Base-by-base conservation (phyloP, 1,140 invertebrate species). In the Vanessa atalanta region DNA sequence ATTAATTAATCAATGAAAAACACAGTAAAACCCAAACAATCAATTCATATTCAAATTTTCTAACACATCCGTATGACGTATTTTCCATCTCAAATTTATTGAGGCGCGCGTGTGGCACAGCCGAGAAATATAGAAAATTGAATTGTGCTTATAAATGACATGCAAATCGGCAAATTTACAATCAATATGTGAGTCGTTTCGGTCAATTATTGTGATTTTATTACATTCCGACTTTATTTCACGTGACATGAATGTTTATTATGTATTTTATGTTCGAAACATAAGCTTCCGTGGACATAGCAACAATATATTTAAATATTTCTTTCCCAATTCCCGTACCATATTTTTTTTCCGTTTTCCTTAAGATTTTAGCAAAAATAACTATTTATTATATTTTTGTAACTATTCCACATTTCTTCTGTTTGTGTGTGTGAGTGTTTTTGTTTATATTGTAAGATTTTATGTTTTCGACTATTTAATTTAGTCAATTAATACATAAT, bases 161-260 rank as follows among this genome's bases (percentile, higher is more conserved):
- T 88, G 87, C 74, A 86, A 91, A 91, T 89, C 82, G 75, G 73
- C 77, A 83, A 83, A 87, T 89, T 91, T 88, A 89, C 79, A 89
- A 89, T 87, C 85, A 78, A 86, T 86, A 83, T 83, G 75, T 65
- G 65, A 69, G 75, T 82, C 73, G 81, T 86, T 88, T 83, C 55
- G 65, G 65, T 84, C 78, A 86, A 88, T 87, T 87, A 85, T 86
- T 74, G 77, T 76, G 51, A 85, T 86, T 88, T 89, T 89, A 91
- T 85, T 83, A 79, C 81, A 84, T 83, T 83, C 79, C 73, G 81
- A 60, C 73, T 83, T 74, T 73, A 77, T 83, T 78, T 80, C 75
- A 79, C 79, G 81, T 83, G 76, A 80, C 69, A 63, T 64, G 78
- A 78, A 81, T 81, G 26, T 74, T 67, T 77, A 73, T 76, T 61